phyloP scores from a whole-genome alignment of 2,888 invertebrate genomes.

The Geotrupes spiniger region DNA sequence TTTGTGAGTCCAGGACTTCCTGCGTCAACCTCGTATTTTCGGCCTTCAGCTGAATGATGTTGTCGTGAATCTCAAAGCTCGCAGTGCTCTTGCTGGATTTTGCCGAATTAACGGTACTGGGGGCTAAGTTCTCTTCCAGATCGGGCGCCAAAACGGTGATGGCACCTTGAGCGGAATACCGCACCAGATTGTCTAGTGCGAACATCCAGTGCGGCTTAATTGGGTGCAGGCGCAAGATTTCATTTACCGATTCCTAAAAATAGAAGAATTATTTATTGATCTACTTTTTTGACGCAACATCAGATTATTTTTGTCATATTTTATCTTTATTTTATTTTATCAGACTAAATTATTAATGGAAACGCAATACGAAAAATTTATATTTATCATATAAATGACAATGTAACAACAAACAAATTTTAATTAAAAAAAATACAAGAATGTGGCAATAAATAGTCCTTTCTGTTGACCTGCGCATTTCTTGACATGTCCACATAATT shows the following conservation, averaged over 20 bases:
- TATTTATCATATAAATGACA: too few species aligned
- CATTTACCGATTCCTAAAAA: conserved; percentile 83
- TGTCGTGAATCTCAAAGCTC: conserved; percentile 35
- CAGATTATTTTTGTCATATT: too few species aligned
- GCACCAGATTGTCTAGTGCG: conserved; percentile 90
- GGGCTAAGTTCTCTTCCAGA: conserved; percentile 74
- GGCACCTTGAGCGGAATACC: conserved; percentile 89
- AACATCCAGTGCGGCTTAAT: conserved; percentile 99
- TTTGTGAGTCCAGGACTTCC: conserved; percentile 74
- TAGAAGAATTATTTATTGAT: too few species aligned
- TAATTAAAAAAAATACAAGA: too few species aligned
- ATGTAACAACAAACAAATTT: too few species aligned
- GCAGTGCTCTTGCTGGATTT: conserved; percentile 57
- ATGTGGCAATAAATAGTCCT: too few species aligned
- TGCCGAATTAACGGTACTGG: conserved; percentile 61
- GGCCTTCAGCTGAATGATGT: conserved; percentile 33
- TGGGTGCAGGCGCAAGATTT: conserved; percentile 78
- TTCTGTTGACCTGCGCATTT: too few species aligned
- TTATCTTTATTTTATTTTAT: too few species aligned
- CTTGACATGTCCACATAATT: too few species aligned
- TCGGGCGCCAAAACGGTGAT: conserved; percentile 90
- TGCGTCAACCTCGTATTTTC: conserved; percentile 53
- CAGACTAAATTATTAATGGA: too few species aligned
- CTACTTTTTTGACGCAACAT: too few species aligned
- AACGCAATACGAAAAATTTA: too few species aligned